A percentile compares a stretch with the other conserved stretches of the same genome.
These are phyloP conservation scores for Sebastes iracundus DNA, from an alignment of 2,797 vertebrate genomes.

Conservation along the genomic window DNA sequence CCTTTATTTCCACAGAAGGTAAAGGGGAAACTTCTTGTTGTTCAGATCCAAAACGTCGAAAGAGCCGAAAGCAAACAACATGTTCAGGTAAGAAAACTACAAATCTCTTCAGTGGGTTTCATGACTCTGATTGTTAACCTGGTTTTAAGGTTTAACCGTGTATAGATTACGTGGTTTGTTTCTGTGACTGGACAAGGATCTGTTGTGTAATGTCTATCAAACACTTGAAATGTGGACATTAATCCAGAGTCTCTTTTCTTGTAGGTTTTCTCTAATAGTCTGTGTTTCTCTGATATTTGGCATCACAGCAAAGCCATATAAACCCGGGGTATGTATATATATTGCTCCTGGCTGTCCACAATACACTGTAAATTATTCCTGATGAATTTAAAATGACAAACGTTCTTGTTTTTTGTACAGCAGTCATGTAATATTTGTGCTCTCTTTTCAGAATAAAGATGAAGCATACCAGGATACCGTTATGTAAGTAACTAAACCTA, in stretches of 20 bases:
- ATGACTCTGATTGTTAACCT: not conserved
- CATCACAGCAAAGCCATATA: slow-evolving; percentile 71
- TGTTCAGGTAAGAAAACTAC: slow-evolving; percentile 75
- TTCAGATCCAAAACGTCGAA: not conserved
- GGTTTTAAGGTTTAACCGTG: not conserved
- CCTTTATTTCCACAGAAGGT: slow-evolving; percentile 42
- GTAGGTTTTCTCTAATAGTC: slow-evolving; percentile 72
- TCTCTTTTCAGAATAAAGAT: slow-evolving; percentile 71
- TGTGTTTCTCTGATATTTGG: slow-evolving; percentile 65
- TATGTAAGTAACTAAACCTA: slow-evolving; percentile 53
- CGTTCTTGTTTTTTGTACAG: not conserved
- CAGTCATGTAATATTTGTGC: slow-evolving; percentile 10
- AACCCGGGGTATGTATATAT: slow-evolving; percentile 70
- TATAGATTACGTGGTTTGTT: not conserved
- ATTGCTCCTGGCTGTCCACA: not conserved
- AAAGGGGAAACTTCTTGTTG: not conserved
- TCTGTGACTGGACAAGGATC: not conserved
- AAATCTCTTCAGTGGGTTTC: not conserved
- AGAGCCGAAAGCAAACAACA: slow-evolving; percentile 43
- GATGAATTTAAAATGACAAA: slow-evolving; percentile 2
- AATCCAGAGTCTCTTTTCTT: slow-evolving; percentile 15
- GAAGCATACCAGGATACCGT: slow-evolving; percentile 63
- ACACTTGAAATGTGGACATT: not conserved
- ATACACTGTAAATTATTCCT: not conserved
- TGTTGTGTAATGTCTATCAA: not conserved